Conservation (phyloP, 1,140 invertebrate species). For the Carposina sasakii region DNA sequence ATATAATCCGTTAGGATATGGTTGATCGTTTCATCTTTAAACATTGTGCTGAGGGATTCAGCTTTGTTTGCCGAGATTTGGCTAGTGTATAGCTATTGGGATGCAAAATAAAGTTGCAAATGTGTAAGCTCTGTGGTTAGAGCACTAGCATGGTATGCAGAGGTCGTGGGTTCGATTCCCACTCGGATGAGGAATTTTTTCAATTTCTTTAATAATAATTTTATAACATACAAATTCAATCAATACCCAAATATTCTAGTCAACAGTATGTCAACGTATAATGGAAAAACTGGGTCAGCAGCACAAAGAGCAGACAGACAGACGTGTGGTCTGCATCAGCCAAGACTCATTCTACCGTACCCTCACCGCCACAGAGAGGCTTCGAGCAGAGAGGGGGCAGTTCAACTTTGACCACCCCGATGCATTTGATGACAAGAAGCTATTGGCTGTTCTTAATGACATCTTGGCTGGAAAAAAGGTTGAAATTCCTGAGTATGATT, state of each 20-base stretch:
- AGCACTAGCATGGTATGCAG: too few species aligned
- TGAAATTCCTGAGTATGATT: conserved; percentile 93
- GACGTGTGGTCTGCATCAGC: conserved; percentile 94
- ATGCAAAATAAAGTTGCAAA: too few species aligned
- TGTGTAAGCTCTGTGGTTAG: too few species aligned
- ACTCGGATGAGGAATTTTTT: too few species aligned
- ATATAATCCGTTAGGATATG: too few species aligned
- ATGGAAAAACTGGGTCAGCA: conserved; percentile 95
- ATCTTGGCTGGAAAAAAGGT: conserved; percentile 89
- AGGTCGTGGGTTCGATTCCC: too few species aligned
- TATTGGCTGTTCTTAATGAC: conserved; percentile 84
- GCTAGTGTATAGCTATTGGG: too few species aligned
- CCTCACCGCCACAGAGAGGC: conserved; percentile 85
- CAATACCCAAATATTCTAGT: conserved; percentile 73
- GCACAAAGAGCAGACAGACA: conserved; percentile 89
- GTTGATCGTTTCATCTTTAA: too few species aligned
- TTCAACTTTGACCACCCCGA: conserved; percentile 99
- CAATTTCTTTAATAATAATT: too few species aligned
- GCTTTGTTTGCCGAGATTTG: too few species aligned
- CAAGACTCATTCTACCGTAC: conserved; percentile 97
- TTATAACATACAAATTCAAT: too few species aligned
- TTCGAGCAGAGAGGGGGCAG: conserved; percentile 89
- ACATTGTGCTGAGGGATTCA: too few species aligned
- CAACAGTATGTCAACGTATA: conserved; percentile 96
- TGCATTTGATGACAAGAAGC: conserved; percentile 91